Percentiles rank a stretch among this genome's conserved stretches.
These are phyloP conservation scores for Platycheirus rosarum DNA, from an alignment of 2,888 invertebrate genomes.

Conservation along the genomic window DNA sequence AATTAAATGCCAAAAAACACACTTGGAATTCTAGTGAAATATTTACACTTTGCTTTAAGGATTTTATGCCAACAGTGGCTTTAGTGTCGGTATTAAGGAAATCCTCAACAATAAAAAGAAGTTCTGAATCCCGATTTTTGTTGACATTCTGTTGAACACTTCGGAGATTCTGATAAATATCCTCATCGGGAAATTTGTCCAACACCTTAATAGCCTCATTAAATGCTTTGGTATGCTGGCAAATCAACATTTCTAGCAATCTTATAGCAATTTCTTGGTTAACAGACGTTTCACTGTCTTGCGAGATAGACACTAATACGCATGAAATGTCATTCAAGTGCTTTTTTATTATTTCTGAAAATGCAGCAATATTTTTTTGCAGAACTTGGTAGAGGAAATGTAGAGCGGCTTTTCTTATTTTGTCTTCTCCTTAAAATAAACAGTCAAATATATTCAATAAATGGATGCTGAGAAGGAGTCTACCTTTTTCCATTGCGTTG, in stretches of 20 bases:
- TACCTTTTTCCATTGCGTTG: constrained; percentile 70
- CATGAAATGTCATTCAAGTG: constrained; percentile 77
- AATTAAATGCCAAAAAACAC: neutral
- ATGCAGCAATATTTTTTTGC: constrained; percentile 59
- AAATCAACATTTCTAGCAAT: constrained; percentile 75
- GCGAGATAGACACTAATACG: constrained; percentile 73
- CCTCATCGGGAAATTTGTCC: constrained; percentile 76
- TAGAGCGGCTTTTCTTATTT: constrained; percentile 74
- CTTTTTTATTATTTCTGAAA: constrained; percentile 56
- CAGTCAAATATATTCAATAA: neutral
- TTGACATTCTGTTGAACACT: constrained; percentile 51
- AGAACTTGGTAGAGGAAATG: constrained; percentile 74
- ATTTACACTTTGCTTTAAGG: constrained; percentile 76
- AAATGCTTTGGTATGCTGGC: constrained; percentile 70
- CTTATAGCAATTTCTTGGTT: constrained; percentile 62
- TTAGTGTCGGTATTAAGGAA: constrained; percentile 75
- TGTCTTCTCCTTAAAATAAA: constrained; percentile 61
- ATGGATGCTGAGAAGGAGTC: neutral
- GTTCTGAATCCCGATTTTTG: constrained; percentile 45
- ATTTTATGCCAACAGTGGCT: constrained; percentile 74
- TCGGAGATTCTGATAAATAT: constrained; percentile 73
- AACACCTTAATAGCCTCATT: constrained; percentile 71
- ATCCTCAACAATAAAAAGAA: constrained; percentile 48
- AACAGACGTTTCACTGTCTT: constrained; percentile 57
- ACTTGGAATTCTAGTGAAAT: neutral